Evolutionary conservation across 2,113 vertebrate species (phyloP), one percentile per base, ranked within the genome.

Genomic region (Passer domesticus): DNA sequence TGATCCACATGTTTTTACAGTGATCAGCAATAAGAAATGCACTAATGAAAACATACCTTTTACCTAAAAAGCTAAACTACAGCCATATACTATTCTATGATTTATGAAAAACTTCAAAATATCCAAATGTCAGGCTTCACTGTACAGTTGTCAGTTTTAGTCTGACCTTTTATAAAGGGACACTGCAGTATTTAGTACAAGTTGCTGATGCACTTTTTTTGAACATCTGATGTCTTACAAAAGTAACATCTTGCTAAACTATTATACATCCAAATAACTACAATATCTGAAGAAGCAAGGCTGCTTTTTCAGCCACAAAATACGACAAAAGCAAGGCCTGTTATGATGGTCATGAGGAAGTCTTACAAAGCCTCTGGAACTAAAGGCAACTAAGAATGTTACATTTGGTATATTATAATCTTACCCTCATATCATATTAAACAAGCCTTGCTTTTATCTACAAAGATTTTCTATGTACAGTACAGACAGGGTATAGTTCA

Each of bases 401-500:
- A 99, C 99, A 99, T 99, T 99, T 99, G 99, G 98, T 99, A 99
- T 98, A 98, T 98, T 98, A 98, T 97, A 98, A 98, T 98, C 98
- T 99, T 98, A 98, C 99, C 98, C 99, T 99, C 99, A 98, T 99
- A 98, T 99, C 99, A 99, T 99, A 99, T 99, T 99, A 98, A 99
- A 99, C 99, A 99, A 99, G 99, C 99, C 99, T 99, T 99, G 99
- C 98, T 99, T 99, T 99, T 98, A 99, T 99, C 99, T 99, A 99
- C 99, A 99, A 99, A 99, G 98, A 99, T 99, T 99, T 99, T 99
- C 99, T 99, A 99, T 99, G 98, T 99, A 99, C 99, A 99, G 99
- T 99, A 99, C 99, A 99, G 99, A 99, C 98, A 99, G 99, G 99
- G 99, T 99, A 98, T 98, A 99, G 99, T 99, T 99, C 98, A 99